Base-by-base conservation (phyloP, 2,797 vertebrate genomes). In the Lepus townsendii region DNA sequence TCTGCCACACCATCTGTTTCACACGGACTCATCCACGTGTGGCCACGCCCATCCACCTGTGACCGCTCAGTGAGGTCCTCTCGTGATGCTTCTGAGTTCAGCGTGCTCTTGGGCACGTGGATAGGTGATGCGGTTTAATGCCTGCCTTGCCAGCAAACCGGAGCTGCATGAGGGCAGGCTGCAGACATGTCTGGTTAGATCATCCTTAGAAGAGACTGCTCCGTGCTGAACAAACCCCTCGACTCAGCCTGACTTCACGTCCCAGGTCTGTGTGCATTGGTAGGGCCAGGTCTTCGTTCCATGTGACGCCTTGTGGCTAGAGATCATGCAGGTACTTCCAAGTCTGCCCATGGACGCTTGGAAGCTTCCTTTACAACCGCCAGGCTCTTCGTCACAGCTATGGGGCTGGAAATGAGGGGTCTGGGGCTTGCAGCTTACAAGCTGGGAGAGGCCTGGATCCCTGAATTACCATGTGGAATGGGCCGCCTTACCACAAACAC, bases 241-340 rank as follows among this genome's bases (percentile, higher is more conserved):
- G 14, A 3, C 47, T 30, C 50, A 2, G 19, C 14, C 42, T 71
- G 72, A n/a, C 35, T 77, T 47, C 10, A 11, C 19, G 10, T 77
- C 63, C 72, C 26, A 32, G 22, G 22, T 24, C 32, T 13, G 78
- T 14, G 60, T 62, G 68, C 14, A 47, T 2, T 2, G 12, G 24
- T 30, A 10, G 2, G 30, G 60, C 30, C 19, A 11, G 54, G 32
- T 24, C 66, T 32, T 47, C 63, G 7, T 38, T 13, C 42, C 68
- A 11, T 10, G 17, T 19, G 38, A 13, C 19, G 52, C 30, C 1
- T 5, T 13, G 4, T n/a, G 27, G 72, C 62, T 26, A 13, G 24
- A 27, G 17, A 68, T 32, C 22, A n/a, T 3, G 17, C 1, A 6
- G 0, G 14, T 2, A 7, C 14, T 17, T 62, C 30, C 19, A 0